Percentiles rank a stretch among this genome's conserved stretches.
These are phyloP conservation scores for Murina feae DNA, from an alignment of 2,113 vertebrate genomes.

Conservation along the genomic window DNA sequence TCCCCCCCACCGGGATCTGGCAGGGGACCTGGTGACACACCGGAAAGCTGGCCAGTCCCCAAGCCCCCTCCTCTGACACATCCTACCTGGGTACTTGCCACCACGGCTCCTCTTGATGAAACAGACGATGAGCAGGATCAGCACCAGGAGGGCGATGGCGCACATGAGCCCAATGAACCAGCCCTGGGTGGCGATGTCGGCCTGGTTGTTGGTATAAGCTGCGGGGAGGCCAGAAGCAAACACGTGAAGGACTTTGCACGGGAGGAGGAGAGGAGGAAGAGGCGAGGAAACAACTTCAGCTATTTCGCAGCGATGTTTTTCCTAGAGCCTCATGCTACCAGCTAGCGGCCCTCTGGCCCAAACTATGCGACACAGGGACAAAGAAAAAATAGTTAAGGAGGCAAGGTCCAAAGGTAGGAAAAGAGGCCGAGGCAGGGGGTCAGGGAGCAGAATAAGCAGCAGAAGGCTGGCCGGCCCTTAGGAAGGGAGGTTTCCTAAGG, in stretches of 20 bases:
- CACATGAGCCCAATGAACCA: slow-evolving; percentile 99
- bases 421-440: slow-evolving; percentile 16
- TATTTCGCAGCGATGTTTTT: not conserved
- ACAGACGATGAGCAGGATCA: slow-evolving; percentile 97
- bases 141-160: slow-evolving; percentile 95
- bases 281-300: not conserved
- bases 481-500: not conserved
- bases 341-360: not conserved
- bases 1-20: too few relatives aligned
- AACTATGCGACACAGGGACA: not conserved
- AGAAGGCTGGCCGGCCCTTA: not conserved
- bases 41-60: not conserved
- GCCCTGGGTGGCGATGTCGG: slow-evolving; percentile 97
- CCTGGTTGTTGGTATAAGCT: slow-evolving; percentile 94
- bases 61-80: accelerated
- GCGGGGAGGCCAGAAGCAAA: slow-evolving; percentile 11
- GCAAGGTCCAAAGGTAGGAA: slow-evolving; percentile 15
- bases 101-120: slow-evolving; percentile 99
- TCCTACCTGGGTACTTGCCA: slow-evolving; percentile 94
- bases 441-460: slow-evolving; percentile 55
- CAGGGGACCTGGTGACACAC: not conserved
- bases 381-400: slow-evolving; percentile 43
- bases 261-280: too few relatives aligned
- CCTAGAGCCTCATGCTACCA: not conserved
- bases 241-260: accelerated